A percentile compares a stretch with the other conserved stretches of the same genome.
phyloP scores from a whole-genome alignment of 2,888 invertebrate species.

The Agriopis leucophaearia region DNA sequence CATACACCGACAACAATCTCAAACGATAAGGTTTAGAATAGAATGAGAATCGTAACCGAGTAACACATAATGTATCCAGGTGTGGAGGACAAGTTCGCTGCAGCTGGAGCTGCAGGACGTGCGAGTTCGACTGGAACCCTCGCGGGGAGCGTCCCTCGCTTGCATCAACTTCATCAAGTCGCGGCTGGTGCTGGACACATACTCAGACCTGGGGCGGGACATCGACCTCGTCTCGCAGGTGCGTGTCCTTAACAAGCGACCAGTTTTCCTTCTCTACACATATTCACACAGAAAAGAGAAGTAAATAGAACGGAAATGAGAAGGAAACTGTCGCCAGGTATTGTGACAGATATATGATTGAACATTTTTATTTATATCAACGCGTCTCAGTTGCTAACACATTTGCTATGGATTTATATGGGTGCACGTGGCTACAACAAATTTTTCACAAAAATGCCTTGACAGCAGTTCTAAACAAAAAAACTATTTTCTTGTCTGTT shows the following conservation, averaged over 20 bases:
- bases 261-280: too few relatives aligned
- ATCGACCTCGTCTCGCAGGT: conserved; percentile 96
- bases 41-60: neutral
- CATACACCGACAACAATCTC: conserved; percentile 19
- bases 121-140: conserved; percentile 89
- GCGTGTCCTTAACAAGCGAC: neutral
- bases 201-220: conserved; percentile 95
- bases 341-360: too few relatives aligned
- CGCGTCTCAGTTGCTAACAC: too few relatives aligned
- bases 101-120: conserved; percentile 95
- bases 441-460: too few relatives aligned
- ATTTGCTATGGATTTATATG: too few relatives aligned
- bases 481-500: too few relatives aligned
- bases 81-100: conserved; percentile 93
- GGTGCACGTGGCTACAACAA: too few relatives aligned
- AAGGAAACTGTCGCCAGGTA: too few relatives aligned
- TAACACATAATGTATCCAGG: conserved; percentile 59
- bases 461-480: too few relatives aligned
- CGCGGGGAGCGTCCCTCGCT: conserved; percentile 89
- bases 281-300: too few relatives aligned
- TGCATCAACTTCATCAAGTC: conserved; percentile 97
- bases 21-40: neutral
- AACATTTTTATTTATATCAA: too few relatives aligned
- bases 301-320: too few relatives aligned
- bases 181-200: conserved; percentile 93